A percentile compares a stretch with the other conserved stretches of the same genome.
phyloP scores from a whole-genome alignment of 2,888 invertebrate genomes.

The Scotopteryx bipunctaria region DNA sequence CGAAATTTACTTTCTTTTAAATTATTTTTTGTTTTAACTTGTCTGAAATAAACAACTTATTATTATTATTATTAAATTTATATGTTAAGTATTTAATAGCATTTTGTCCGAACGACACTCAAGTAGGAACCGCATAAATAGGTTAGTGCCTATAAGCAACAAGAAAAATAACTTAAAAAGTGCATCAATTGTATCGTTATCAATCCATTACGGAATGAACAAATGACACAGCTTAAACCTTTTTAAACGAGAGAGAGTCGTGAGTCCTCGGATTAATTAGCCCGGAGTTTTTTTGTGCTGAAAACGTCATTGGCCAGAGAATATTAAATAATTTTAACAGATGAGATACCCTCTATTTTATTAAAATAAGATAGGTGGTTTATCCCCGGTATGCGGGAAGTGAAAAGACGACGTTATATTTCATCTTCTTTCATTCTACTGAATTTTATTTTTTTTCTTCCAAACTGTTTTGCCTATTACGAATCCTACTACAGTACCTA shows the following conservation, averaged over 20 bases:
- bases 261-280: slow-evolving; percentile 79
- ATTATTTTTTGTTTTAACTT: too few relatives aligned
- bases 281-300: slow-evolving; percentile 62
- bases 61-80: too few relatives aligned
- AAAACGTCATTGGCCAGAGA: slow-evolving; percentile 49
- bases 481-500: too few relatives aligned
- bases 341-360: slow-evolving; percentile 8
- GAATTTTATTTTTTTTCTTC: too few relatives aligned
- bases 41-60: too few relatives aligned
- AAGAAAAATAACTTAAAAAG: slow-evolving; percentile 38
- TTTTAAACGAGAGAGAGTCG: slow-evolving; percentile 76
- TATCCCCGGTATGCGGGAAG: too few relatives aligned
- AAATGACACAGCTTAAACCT: slow-evolving; percentile 78
- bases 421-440: too few relatives aligned
- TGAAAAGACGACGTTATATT: too few relatives aligned
- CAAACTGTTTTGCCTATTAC: too few relatives aligned
- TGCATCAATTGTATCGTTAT: slow-evolving; percentile 70
- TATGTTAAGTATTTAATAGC: too few relatives aligned
- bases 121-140: slow-evolving; percentile 38
- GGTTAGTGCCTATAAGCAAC: slow-evolving; percentile 17
- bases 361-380: neutral
- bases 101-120: too few relatives aligned
- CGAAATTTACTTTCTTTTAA: too few relatives aligned
- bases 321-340: slow-evolving; percentile 40
- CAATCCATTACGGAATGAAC: slow-evolving; percentile 75